Percentiles rank a stretch among this genome's conserved stretches.
Evolutionary conservation across 2,113 vertebrate genomes (phyloP).

Genomic region (Cyprinodon tularosa): DNA sequence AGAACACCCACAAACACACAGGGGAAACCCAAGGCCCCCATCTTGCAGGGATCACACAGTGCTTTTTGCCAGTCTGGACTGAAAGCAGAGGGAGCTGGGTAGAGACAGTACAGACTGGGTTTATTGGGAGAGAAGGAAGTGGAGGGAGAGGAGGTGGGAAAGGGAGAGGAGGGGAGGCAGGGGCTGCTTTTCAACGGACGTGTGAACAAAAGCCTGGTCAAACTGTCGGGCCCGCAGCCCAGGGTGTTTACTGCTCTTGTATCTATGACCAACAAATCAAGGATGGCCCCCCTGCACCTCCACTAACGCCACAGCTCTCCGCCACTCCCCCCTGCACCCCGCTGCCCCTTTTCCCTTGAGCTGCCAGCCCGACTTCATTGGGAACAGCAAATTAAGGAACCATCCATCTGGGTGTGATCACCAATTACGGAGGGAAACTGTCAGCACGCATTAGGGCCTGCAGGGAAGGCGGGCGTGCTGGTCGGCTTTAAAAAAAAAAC

Average conservation of each 20-base stretch:
- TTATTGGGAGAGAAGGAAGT: slow-evolving; percentile 34
- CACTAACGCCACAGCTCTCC: slow-evolving; percentile 12
- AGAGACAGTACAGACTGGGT: slow-evolving; percentile 40
- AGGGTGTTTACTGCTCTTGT: slow-evolving; percentile 81
- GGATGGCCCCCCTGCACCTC: slow-evolving; percentile 25
- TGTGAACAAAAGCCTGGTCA: slow-evolving; percentile 82
- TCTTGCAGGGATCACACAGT: slow-evolving; percentile 25
- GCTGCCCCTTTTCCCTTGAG: slow-evolving; percentile 63
- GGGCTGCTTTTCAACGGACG: slow-evolving; percentile 73
- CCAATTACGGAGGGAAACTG: slow-evolving; percentile 84
- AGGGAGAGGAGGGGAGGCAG: slow-evolving; percentile 6
- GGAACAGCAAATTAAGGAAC: slow-evolving; percentile 81
- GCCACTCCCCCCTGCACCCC: slow-evolving; percentile 11
- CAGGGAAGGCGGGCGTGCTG: slow-evolving; percentile 75
- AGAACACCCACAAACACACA: slow-evolving; percentile 22
- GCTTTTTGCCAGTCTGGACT: slow-evolving; percentile 41
- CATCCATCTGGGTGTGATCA: slow-evolving; percentile 86
- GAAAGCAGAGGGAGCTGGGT: slow-evolving; percentile 50
- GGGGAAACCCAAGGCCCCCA: neutral
- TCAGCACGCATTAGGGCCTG: slow-evolving; percentile 81
- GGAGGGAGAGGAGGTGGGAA: slow-evolving; percentile 11
- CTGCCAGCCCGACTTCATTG: slow-evolving; percentile 77
- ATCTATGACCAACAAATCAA: slow-evolving; percentile 84
- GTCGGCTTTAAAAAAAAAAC: slow-evolving; percentile 52
- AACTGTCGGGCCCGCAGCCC: slow-evolving; percentile 74